phyloP scores from a whole-genome alignment of 1,140 invertebrate species.

The Microvelia longipes region DNA sequence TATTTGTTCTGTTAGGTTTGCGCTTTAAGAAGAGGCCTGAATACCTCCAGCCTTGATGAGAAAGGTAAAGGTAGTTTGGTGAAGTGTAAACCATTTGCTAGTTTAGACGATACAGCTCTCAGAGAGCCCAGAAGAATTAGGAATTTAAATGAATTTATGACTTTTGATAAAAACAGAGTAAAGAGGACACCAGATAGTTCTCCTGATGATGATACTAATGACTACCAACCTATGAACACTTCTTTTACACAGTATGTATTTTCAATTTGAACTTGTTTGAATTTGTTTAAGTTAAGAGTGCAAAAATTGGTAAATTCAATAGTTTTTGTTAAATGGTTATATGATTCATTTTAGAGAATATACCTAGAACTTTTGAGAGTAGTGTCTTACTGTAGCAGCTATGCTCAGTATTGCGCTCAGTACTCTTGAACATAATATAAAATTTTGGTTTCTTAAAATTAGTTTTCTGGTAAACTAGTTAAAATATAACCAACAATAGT shows the following conservation, averaged over 20 bases:
- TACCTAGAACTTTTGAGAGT: no score
- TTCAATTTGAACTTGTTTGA: no score
- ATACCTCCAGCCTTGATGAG: constrained; percentile 20
- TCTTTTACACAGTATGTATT: constrained; percentile 44
- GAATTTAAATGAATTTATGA: constrained; percentile 69
- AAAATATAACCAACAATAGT: no score
- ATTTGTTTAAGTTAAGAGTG: no score
- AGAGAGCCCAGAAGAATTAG: constrained; percentile 44
- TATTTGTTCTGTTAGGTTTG: no score
- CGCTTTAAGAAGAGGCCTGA: constrained; percentile 12
- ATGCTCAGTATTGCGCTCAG: no score
- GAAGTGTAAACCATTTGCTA: constrained; percentile 23
- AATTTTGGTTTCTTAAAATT: no score
- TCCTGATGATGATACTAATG: constrained; percentile 28
- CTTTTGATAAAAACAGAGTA: constrained; percentile 38
- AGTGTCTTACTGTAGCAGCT: no score
- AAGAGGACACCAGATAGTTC: constrained; percentile 3
- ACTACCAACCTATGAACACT: constrained; percentile 73
- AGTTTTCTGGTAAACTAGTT: no score
- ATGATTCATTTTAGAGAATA: no score
- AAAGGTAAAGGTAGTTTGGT: constrained; percentile 10
- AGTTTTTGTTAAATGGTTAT: no score
- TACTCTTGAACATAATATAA: no score
- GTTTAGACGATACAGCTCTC: constrained; percentile 26
- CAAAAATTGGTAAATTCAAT: not conserved